Conservation (phyloP, 2,113 vertebrate species). For the Lucifuga dentata region DNA sequence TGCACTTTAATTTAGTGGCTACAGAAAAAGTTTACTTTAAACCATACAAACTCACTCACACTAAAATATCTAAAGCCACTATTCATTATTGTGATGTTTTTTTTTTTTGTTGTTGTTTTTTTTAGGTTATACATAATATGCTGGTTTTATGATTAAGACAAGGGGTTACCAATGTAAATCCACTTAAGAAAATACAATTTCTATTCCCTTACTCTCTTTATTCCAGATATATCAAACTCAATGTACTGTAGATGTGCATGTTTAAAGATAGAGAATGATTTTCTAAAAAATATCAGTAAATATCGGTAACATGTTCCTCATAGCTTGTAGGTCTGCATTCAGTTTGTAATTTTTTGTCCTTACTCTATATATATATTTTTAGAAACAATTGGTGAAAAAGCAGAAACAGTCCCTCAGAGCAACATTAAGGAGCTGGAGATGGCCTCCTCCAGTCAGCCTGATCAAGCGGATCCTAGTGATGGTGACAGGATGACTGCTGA, state of each 20-base stretch:
- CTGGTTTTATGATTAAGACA: too few relatives aligned
- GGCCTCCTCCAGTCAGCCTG: constrained; percentile 12
- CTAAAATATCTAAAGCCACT: too few relatives aligned
- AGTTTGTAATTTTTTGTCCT: not conserved
- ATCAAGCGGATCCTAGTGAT: constrained; percentile 71
- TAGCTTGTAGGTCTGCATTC: not conserved
- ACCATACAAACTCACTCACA: not conserved
- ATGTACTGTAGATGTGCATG: too few relatives aligned
- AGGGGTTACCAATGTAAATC: not conserved
- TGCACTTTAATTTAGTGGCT: not conserved
- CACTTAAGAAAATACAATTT: not conserved
- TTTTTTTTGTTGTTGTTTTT: too few relatives aligned
- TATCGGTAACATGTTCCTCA: too few relatives aligned
- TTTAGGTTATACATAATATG: too few relatives aligned
- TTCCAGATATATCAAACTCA: too few relatives aligned
- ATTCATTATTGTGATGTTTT: too few relatives aligned
- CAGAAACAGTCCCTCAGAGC: not conserved
- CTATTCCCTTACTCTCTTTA: too few relatives aligned
- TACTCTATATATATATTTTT: constrained; percentile 24
- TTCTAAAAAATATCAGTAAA: too few relatives aligned
- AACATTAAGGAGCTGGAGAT: not conserved
- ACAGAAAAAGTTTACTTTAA: not conserved
- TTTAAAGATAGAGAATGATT: too few relatives aligned
- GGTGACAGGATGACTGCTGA: constrained; percentile 88
- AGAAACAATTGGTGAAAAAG: constrained; percentile 29